A percentile compares a stretch with the other conserved stretches of the same genome.
These are phyloP conservation scores for Gisinianus flammeolus DNA, from an alignment of 2,888 invertebrate genomes.

Conservation along the genomic window DNA sequence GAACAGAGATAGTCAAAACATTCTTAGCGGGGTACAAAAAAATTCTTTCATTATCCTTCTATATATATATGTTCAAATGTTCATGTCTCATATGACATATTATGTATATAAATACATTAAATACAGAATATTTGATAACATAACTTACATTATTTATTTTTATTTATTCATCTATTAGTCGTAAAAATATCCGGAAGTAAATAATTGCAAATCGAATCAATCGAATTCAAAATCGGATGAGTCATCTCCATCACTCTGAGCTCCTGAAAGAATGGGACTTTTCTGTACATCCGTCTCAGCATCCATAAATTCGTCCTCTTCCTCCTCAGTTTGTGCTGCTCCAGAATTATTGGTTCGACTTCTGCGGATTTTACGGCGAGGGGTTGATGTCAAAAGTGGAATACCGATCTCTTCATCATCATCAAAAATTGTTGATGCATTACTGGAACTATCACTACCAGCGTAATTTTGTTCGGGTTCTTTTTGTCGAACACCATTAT, in stretches of 20 bases:
- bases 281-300: neutral
- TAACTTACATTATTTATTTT: too few species aligned
- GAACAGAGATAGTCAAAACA: too few species aligned
- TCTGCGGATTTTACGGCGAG: neutral
- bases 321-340: neutral
- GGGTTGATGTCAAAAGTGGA: slow-evolving; percentile 6
- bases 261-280: neutral
- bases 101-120: too few species aligned
- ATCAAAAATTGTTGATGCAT: neutral
- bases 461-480: neutral
- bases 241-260: neutral
- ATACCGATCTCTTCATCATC: neutral
- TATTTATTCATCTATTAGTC: too few species aligned
- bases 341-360: neutral
- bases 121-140: too few species aligned
- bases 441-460: neutral
- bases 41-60: too few species aligned
- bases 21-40: too few species aligned
- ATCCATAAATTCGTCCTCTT: neutral
- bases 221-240: slow-evolving; percentile 7
- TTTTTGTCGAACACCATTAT: too few species aligned
- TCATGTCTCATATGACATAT: too few species aligned
- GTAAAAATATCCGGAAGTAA: too few species aligned
- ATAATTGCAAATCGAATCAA: too few species aligned
- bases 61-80: too few species aligned